A percentile compares a stretch with the other conserved stretches of the same genome.
phyloP scores from a whole-genome alignment of 2,113 vertebrate genomes.

The Xenopus laevis region DNA sequence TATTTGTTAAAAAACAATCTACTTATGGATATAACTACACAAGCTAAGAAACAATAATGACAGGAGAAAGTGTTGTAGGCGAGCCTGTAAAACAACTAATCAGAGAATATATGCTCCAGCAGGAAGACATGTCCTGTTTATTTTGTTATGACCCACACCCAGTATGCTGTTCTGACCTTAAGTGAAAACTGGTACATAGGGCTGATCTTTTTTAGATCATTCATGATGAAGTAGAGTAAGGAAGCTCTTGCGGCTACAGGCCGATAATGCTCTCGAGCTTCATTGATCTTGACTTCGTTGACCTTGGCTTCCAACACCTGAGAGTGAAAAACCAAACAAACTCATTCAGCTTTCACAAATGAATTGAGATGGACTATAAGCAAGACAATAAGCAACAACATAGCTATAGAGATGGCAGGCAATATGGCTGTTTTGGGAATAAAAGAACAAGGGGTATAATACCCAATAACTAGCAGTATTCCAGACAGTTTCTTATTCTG shows the following conservation, averaged over 20 bases:
- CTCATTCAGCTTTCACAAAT: too few species aligned
- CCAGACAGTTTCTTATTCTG: too few species aligned
- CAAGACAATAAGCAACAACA: too few species aligned
- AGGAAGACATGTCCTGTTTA: too few species aligned
- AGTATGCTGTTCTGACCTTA: constrained; percentile 53
- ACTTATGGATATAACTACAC: constrained; percentile 19
- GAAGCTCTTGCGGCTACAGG: constrained; percentile 70
- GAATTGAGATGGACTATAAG: too few species aligned
- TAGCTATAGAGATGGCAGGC: too few species aligned
- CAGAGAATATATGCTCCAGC: too few species aligned
- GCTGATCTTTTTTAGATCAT: constrained; percentile 81
- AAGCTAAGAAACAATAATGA: not conserved
- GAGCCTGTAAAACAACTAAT: too few species aligned
- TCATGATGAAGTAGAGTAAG: constrained; percentile 73
- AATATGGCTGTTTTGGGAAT: too few species aligned
- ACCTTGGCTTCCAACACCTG: constrained; percentile 71
- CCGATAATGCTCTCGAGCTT: constrained; percentile 68
- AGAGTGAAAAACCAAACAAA: not conserved
- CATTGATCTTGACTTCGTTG: constrained; percentile 79
- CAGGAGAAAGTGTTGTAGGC: not conserved
- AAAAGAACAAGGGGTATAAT: too few species aligned
- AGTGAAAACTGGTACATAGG: constrained; percentile 74
- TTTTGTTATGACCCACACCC: not conserved
- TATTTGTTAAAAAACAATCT: too few species aligned
- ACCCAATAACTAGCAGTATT: too few species aligned